Conservation (phyloP, 1,140 invertebrate genomes). For the Zaprionus gabonicus region DNA sequence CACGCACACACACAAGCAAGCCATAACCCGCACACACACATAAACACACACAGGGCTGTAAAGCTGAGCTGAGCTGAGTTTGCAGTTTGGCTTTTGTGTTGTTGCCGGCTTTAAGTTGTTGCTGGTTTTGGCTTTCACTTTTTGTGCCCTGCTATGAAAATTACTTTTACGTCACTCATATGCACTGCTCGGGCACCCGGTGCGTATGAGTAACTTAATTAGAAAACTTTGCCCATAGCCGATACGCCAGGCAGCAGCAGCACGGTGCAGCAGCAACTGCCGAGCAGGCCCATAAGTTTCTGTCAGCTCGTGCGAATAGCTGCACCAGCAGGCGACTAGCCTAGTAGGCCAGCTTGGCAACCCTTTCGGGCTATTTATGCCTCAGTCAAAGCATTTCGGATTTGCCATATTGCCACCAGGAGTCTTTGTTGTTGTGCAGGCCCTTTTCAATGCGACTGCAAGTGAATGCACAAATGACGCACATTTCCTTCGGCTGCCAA, state of each 20-base stretch:
- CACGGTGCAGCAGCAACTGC: constrained; percentile 4
- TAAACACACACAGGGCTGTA: constrained; percentile 6
- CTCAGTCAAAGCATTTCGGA: constrained; percentile 36
- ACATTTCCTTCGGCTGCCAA: constrained; percentile 23
- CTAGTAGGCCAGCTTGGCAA: constrained; percentile 14
- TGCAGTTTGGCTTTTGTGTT: constrained; percentile 71
- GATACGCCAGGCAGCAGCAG: constrained; percentile 32
- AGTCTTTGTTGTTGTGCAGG: background rate
- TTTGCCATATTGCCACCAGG: constrained; percentile 37
- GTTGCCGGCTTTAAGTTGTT: constrained; percentile 50
- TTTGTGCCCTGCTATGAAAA: constrained; percentile 59
- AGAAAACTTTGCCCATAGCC: constrained; percentile 74
- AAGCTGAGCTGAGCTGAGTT: constrained; percentile 47
- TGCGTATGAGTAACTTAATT: constrained; percentile 83
- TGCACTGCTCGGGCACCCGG: constrained; percentile 67
- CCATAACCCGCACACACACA: constrained; percentile 15
- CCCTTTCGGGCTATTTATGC: constrained; percentile 59
- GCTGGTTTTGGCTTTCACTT: constrained; percentile 51
- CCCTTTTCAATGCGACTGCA: constrained; percentile 4
- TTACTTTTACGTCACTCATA: constrained; percentile 81
- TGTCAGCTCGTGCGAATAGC: constrained; percentile 51
- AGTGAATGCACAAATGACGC: constrained; percentile 1
- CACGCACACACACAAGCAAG: background rate
- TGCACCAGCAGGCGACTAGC: constrained; percentile 16
- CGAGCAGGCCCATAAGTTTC: constrained; percentile 43